Evolutionary conservation across 2,888 invertebrate species (phyloP).

Genomic region (Eulithis prunata): DNA sequence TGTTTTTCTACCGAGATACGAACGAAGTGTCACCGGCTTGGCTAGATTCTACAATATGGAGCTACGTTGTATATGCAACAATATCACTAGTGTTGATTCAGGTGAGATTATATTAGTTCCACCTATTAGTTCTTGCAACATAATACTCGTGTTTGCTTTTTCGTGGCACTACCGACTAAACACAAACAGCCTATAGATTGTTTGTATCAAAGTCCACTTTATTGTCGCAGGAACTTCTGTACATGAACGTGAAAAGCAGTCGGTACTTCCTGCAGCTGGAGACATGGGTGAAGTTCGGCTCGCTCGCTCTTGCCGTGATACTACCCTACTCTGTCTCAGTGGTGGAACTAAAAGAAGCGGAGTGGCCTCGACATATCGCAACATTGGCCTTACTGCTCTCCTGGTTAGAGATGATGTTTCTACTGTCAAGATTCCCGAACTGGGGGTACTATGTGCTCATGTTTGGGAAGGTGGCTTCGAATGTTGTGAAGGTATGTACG

Average conservation of each 20-base stretch:
- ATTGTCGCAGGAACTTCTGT: slow-evolving; percentile 75
- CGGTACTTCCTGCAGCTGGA: slow-evolving; percentile 81
- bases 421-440: slow-evolving; percentile 82
- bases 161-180: too few relatives aligned
- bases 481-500: slow-evolving; percentile 78
- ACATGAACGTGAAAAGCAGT: slow-evolving; percentile 75
- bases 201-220: too few relatives aligned
- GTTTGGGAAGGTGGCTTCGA: slow-evolving; percentile 85
- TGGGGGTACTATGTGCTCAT: slow-evolving; percentile 85
- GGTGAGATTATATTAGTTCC: slow-evolving; percentile 52
- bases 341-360: slow-evolving; percentile 47
- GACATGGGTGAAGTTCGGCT: slow-evolving; percentile 83
- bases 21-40: slow-evolving; percentile 55
- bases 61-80: slow-evolving; percentile 66
- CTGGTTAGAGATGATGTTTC: slow-evolving; percentile 84
- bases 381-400: slow-evolving; percentile 80
- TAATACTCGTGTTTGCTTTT: too few relatives aligned
- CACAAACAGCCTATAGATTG: too few relatives aligned
- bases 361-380: slow-evolving; percentile 80
- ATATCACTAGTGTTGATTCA: slow-evolving; percentile 70
- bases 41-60: slow-evolving; percentile 65
- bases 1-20: slow-evolving; percentile 77
- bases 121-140: too few relatives aligned
- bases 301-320: slow-evolving; percentile 71
- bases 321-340: slow-evolving; percentile 66